A percentile compares a stretch with the other conserved stretches of the same genome.
These are phyloP conservation scores for Macrotis lagotis DNA, from an alignment of 2,113 vertebrate genomes.

Conservation along the genomic window DNA sequence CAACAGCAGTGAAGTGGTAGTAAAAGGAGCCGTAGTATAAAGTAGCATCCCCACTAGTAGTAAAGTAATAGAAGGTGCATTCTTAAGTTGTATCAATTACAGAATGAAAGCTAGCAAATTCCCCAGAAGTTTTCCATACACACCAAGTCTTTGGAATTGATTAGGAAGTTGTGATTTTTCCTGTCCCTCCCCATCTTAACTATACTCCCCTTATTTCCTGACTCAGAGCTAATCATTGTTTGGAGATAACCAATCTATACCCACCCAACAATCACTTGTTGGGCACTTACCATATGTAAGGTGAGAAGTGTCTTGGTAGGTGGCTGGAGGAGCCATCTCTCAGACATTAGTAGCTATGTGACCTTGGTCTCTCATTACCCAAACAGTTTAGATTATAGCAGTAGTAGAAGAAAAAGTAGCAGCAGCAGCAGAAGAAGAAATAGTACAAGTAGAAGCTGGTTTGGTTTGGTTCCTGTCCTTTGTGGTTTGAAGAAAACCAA, in stretches of 20 bases:
- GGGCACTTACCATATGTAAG: neutral
- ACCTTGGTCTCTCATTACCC: neutral
- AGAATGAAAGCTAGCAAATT: conserved; percentile 50
- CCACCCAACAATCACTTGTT: neutral
- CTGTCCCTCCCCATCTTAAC: neutral
- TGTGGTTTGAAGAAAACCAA: too few relatives aligned
- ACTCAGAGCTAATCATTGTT: neutral
- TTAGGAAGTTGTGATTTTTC: conserved; percentile 3
- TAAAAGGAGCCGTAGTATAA: too few relatives aligned
- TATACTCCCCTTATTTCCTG: neutral
- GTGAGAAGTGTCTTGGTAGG: neutral
- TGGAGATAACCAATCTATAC: neutral
- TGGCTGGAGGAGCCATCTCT: neutral
- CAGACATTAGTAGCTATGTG: too few relatives aligned
- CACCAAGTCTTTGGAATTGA: neutral
- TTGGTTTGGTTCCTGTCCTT: too few relatives aligned
- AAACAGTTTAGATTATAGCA: too few relatives aligned
- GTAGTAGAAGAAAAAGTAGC: too few relatives aligned
- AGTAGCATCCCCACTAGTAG: too few relatives aligned
- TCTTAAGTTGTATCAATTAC: conserved; percentile 46
- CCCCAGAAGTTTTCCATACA: conserved; percentile 45
- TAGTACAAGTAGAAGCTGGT: too few relatives aligned
- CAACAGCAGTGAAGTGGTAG: too few relatives aligned
- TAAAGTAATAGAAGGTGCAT: too few relatives aligned
- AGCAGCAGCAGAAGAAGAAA: too few relatives aligned